Base-by-base conservation (phyloP, 2,888 invertebrate species). In the Amiota mariae region DNA sequence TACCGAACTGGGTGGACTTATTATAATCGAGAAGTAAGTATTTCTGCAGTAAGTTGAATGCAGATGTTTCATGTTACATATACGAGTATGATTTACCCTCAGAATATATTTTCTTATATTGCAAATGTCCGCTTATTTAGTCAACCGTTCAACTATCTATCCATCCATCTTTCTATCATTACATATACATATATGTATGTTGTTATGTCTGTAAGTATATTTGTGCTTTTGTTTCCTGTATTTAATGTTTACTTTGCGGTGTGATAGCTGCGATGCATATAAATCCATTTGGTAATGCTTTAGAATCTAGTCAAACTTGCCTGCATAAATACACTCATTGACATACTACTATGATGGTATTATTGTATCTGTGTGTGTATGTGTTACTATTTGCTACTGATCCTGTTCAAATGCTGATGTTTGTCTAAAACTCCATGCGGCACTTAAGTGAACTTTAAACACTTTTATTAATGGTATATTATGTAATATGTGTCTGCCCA, bases 391-490 rank as follows among this genome's bases (percentile, higher is more conserved):
- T 80, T 82, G 85, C 82, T 82, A 81, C 84, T 84, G 83, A 83
- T 83, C 82, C 84, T 82, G 79, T 81, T 67, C 51, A 49, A 67
- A 67, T 67, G 67, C 49, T 83, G 84, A 84, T 85, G 83, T 85
- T 83, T 85, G 83, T 85, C 83, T 84, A 84, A 82, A 85, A 82
- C 85, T 85, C 85, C 77, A 79, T 81, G 80, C 82, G 84, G 85
- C 83, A 82, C 84, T 84, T 84, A 84, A 84, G 84, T 84, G 85
- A 85, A 84, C 85, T 84, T 84, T 84, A 84, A 84, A 84, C 84
- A 84, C 84, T 85, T 84, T 84, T 85, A 85, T 84, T 84, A 84
- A 84, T 84, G 84, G 84, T 80, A 82, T 85, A 84, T 84, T 84
- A 84, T 84, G 84, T 84, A 84, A 84, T 84, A 85, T 84, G 85